phyloP scores from a whole-genome alignment of 2,888 invertebrate species.

The Platerodrilus igneus region DNA sequence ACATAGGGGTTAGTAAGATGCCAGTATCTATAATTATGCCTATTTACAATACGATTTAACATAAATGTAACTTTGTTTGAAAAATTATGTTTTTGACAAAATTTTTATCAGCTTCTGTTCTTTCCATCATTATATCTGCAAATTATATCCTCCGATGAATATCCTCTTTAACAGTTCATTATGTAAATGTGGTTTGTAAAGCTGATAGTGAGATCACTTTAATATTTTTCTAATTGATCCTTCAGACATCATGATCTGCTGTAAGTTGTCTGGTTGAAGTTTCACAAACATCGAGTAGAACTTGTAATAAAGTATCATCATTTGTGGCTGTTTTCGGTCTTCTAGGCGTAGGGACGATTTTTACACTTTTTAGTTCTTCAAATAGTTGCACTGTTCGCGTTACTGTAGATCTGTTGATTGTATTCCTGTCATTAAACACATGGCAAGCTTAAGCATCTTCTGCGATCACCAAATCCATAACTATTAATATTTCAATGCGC shows the following conservation, averaged over 20 bases:
- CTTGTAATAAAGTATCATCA: conserved; percentile 1
- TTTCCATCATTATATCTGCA: too few species aligned
- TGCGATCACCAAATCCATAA: too few species aligned
- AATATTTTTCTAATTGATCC: conserved; percentile 8
- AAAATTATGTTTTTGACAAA: not conserved
- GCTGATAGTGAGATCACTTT: conserved; percentile 1
- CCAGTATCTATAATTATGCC: conserved; percentile 3
- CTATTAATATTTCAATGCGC: too few species aligned
- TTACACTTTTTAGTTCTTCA: conserved; percentile 9
- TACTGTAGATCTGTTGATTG: too few species aligned
- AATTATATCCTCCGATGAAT: too few species aligned
- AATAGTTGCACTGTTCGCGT: not conserved
- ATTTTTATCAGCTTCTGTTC: not conserved
- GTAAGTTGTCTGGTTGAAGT: conserved; percentile 7
- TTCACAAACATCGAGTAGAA: conserved; percentile 6
- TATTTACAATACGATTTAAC: conserved; percentile 3
- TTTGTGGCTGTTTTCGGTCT: conserved; percentile 4
- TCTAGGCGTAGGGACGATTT: conserved; percentile 1
- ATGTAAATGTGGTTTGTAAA: too few species aligned
- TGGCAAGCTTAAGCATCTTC: too few species aligned
- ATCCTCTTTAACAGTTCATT: too few species aligned
- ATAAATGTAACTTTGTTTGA: too few species aligned
- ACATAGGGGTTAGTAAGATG: too few species aligned
- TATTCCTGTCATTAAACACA: too few species aligned
- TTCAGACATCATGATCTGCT: conserved; percentile 8